These are phyloP conservation scores for Trematomus bernacchii DNA, from an alignment of 2,797 vertebrate genomes.

Conservation along the genomic window DNA sequence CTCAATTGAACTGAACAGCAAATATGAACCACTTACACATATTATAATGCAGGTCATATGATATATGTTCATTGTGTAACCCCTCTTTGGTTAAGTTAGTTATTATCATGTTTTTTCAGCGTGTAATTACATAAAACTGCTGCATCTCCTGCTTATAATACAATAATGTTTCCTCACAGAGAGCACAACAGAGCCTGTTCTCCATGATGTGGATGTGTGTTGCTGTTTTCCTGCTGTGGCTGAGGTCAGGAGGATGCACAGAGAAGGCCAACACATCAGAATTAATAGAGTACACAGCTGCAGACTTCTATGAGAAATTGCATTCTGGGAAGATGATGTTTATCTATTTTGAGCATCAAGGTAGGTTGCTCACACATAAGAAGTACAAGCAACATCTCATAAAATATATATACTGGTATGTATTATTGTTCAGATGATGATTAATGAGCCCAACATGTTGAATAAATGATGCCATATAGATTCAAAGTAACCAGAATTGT, in stretches of 20 bases:
- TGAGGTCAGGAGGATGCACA: conserved; percentile 48
- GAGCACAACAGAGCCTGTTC: not conserved
- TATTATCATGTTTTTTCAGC: not conserved
- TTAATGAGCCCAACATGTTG: too few relatives aligned
- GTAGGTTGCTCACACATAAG: conserved; percentile 69
- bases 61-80: not conserved
- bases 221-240: conserved; percentile 63
- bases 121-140: not conserved
- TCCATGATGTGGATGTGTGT: conserved; percentile 58
- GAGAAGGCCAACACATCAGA: conserved; percentile 62
- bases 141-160: not conserved
- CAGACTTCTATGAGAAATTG: conserved; percentile 73
- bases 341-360: conserved; percentile 88
- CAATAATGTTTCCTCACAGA: conserved; percentile 1
- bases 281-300: conserved; percentile 62
- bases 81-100: not conserved
- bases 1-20: not conserved
- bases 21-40: not conserved
- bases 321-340: conserved; percentile 88
- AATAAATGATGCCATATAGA: too few relatives aligned
- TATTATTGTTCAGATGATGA: too few relatives aligned
- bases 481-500: too few relatives aligned
- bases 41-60: not conserved
- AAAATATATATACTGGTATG: too few relatives aligned
- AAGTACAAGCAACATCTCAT: too few relatives aligned